Percentiles rank a stretch among this genome's conserved stretches.
These are phyloP conservation scores for Augochlora pura DNA, from an alignment of 1,140 invertebrate genomes.

Conservation along the genomic window DNA sequence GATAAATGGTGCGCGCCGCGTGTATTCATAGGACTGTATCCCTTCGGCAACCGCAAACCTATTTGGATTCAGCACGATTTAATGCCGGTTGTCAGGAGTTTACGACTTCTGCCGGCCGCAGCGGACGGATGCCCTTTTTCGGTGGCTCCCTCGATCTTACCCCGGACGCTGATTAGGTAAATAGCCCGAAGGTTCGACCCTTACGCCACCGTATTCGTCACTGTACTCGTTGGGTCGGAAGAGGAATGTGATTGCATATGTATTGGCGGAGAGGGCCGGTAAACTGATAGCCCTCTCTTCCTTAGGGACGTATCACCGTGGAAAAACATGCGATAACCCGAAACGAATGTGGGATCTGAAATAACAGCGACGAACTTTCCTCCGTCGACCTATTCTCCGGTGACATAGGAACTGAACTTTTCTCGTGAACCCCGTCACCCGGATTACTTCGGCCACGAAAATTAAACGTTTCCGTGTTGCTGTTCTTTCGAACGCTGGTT, in stretches of 20 bases:
- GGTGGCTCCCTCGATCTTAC: slow-evolving; percentile 41
- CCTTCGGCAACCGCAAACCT: slow-evolving; percentile 43
- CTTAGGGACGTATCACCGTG: slow-evolving; percentile 37
- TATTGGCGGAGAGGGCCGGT: slow-evolving; percentile 31
- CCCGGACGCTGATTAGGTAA: slow-evolving; percentile 62
- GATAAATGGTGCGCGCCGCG: not conserved
- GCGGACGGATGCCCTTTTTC: slow-evolving; percentile 47
- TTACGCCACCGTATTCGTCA: slow-evolving; percentile 47
- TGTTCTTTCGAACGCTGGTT: too few species aligned
- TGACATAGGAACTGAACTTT: slow-evolving; percentile 5
- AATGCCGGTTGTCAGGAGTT: slow-evolving; percentile 57
- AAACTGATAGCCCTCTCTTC: slow-evolving; percentile 33
- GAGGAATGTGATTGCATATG: slow-evolving; percentile 42
- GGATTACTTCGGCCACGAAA: too few species aligned
- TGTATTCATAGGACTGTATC: slow-evolving; percentile 6
- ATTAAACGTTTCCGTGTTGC: too few species aligned
- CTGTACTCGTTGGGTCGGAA: slow-evolving; percentile 20
- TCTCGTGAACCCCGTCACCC: not conserved
- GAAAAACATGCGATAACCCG: slow-evolving; percentile 24
- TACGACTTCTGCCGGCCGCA: slow-evolving; percentile 52
- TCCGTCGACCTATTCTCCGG: not conserved
- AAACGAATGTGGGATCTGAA: slow-evolving; percentile 18
- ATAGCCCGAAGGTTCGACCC: slow-evolving; percentile 52
- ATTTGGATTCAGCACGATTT: slow-evolving; percentile 58
- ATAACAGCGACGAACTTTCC: slow-evolving; percentile 32